Evolutionary conservation across 2,113 vertebrate species (phyloP).

Genomic region (Chaetops frenatus): DNA sequence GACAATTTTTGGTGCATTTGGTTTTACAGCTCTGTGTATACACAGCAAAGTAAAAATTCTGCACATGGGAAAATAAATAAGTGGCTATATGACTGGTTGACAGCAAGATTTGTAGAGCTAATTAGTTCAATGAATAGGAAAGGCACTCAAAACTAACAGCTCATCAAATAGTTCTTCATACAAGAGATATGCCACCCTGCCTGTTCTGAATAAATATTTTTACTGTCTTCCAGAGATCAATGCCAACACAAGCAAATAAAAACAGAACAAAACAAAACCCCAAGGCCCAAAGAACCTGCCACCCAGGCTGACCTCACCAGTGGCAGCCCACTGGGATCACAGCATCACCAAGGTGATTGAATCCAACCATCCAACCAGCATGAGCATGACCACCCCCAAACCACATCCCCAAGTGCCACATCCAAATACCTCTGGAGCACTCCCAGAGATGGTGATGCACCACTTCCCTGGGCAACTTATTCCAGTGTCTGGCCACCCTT

Average conservation of each 20-base stretch:
- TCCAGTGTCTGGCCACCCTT: not conserved
- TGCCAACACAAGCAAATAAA: not conserved
- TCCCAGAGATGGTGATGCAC: not conserved
- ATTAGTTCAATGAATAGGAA: conserved; percentile 64
- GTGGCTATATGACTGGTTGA: conserved; percentile 46
- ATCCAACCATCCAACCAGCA: not conserved
- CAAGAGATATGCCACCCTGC: conserved; percentile 45
- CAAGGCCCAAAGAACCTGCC: accelerated
- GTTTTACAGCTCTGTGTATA: conserved; percentile 31
- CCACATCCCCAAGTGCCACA: not conserved
- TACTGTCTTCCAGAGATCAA: not conserved
- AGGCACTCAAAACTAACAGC: conserved; percentile 62
- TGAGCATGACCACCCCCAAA: not conserved
- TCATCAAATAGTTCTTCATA: conserved; percentile 60
- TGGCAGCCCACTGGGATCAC: not conserved
- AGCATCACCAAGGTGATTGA: not conserved
- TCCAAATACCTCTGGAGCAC: no score
- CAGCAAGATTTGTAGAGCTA: conserved; percentile 63
- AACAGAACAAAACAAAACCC: not conserved
- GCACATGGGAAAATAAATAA: conserved; percentile 49
- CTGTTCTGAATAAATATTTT: conserved; percentile 44
- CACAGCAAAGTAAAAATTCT: conserved; percentile 23
- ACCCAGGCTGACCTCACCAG: not conserved
- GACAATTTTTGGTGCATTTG: conserved; percentile 47
- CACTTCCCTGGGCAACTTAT: not conserved